Percentiles rank a stretch among this genome's conserved stretches.
Conservation (phyloP, 2,888 invertebrate species). For the Lochmaea crataegi region DNA sequence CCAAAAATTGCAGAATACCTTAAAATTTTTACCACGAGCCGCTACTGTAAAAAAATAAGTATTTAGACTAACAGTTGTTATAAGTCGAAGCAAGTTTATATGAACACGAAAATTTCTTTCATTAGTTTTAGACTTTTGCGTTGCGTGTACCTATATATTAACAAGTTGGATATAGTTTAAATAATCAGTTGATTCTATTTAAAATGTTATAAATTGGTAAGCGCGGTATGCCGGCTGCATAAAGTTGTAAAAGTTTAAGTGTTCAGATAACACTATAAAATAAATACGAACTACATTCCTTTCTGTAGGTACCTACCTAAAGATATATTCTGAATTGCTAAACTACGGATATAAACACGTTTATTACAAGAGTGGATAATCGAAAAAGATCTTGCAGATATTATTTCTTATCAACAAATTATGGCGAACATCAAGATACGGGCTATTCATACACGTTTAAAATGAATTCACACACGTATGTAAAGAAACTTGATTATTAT, state of each 20-base stretch:
- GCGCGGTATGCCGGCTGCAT: not conserved
- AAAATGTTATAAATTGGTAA: not conserved
- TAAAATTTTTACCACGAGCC: no score
- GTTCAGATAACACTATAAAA: not conserved
- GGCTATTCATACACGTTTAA: not conserved
- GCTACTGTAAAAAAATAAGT: no score
- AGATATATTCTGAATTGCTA: not conserved
- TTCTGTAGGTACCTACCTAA: no score
- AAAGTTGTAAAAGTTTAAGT: constrained; percentile 1
- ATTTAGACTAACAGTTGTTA: no score
- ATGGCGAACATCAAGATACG: not conserved
- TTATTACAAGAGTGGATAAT: not conserved
- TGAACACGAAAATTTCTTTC: no score
- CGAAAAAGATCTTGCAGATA: not conserved
- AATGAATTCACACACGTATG: not conserved
- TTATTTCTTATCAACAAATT: not conserved
- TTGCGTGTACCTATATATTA: no score
- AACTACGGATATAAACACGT: not conserved
- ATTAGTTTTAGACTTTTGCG: no score
- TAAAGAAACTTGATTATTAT: not conserved
- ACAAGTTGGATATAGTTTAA: not conserved
- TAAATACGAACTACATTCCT: constrained; percentile 1
- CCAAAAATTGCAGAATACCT: no score
- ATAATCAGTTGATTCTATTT: not conserved
- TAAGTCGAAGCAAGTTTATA: no score